Evolutionary conservation across 2,888 invertebrate species (phyloP).

Genomic region (Chaitophorus viminalis): DNA sequence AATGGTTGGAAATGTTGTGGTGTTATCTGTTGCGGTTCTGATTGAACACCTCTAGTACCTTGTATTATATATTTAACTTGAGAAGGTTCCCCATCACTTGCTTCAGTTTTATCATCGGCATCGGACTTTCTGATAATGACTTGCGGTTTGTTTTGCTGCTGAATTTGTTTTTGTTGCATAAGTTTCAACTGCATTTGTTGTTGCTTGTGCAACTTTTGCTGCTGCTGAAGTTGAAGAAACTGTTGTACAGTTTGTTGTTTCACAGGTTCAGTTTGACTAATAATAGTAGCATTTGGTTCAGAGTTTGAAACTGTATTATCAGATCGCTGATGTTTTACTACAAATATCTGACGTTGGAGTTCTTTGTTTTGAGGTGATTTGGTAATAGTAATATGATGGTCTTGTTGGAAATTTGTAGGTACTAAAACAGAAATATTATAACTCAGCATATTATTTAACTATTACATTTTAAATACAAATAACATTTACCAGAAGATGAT

Average conservation of each 20-base stretch:
- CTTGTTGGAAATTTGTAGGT: slow-evolving; percentile 33
- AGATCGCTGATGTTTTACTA: slow-evolving; percentile 50
- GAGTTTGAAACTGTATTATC: slow-evolving; percentile 8
- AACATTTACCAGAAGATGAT: slow-evolving; percentile 29
- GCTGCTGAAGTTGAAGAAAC: slow-evolving; percentile 64
- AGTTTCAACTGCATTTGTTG: slow-evolving; percentile 65
- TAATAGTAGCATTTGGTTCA: slow-evolving; percentile 24
- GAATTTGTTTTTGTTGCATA: slow-evolving; percentile 64
- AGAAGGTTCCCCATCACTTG: slow-evolving; percentile 30
- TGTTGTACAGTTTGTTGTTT: slow-evolving; percentile 62
- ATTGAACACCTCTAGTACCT: slow-evolving; percentile 62
- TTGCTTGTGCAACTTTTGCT: slow-evolving; percentile 62
- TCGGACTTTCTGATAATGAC: slow-evolving; percentile 60
- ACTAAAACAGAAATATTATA: slow-evolving; percentile 19
- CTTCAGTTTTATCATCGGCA: slow-evolving; percentile 23
- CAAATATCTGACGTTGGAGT: slow-evolving; percentile 37
- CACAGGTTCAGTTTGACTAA: background rate
- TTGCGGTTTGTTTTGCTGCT: slow-evolving; percentile 65
- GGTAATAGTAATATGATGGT: slow-evolving; percentile 31
- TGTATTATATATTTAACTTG: slow-evolving; percentile 55
- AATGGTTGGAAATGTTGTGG: slow-evolving; percentile 64
- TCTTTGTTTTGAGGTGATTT: slow-evolving; percentile 55
- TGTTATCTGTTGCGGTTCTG: slow-evolving; percentile 66
- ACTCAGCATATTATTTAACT: background rate
- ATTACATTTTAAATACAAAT: background rate